Evolutionary conservation across 2,888 invertebrate species (phyloP).

Genomic region (Nymphalis polychloros): DNA sequence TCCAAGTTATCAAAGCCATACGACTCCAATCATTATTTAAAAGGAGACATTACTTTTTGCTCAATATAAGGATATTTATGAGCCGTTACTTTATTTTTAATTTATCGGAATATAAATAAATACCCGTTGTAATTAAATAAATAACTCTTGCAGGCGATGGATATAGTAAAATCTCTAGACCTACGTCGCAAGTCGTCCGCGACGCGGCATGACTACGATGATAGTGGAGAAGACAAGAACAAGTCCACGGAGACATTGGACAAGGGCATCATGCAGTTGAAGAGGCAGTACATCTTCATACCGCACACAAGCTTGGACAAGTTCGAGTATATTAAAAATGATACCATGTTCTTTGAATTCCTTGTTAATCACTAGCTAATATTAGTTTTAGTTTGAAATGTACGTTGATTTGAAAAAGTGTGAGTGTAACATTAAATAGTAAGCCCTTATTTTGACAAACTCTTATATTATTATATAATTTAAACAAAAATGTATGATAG

Average conservation of each 20-base stretch:
- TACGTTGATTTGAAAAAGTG: no score
- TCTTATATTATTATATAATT: no score
- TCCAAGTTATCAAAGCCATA: no score
- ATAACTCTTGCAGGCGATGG: constrained; percentile 75
- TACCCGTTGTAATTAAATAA: not conserved
- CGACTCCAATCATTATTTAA: no score
- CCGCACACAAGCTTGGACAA: constrained; percentile 84
- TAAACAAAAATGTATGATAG: no score
- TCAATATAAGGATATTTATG: no score
- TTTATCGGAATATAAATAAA: no score
- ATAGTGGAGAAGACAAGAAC: constrained; percentile 54
- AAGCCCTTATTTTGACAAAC: no score
- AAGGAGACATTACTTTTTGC: no score
- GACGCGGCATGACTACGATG: constrained; percentile 67
- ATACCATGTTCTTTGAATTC: constrained; percentile 84
- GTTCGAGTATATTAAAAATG: constrained; percentile 81
- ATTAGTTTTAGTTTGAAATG: no score
- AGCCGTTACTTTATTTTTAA: no score
- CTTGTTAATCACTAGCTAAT: constrained; percentile 58
- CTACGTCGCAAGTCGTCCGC: constrained; percentile 70
- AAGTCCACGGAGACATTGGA: constrained; percentile 62
- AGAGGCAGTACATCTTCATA: constrained; percentile 84
- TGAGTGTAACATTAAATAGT: no score
- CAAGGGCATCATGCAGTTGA: constrained; percentile 63
- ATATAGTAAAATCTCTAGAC: constrained; percentile 83